Base-by-base conservation (phyloP, 2,113 vertebrate genomes). In the Caracal caracal region DNA sequence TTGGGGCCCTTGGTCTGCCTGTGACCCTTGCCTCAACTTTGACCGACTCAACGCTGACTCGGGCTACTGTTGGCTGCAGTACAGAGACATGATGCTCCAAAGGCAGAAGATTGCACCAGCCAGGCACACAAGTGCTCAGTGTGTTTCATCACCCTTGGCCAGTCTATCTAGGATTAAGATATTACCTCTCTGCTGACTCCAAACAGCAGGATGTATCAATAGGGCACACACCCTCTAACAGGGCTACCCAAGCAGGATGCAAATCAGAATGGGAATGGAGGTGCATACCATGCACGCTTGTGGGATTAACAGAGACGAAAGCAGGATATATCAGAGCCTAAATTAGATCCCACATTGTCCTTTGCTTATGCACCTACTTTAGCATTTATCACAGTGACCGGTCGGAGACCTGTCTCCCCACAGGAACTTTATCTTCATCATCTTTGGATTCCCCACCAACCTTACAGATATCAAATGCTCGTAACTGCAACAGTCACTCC, bases 91-190 rank as follows among this genome's bases (percentile, higher is more conserved):
- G 30, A 82, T 26, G 53, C 68, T 90, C 61, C 0, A 0, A 35
- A 73, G 51, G 47, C 19, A 4, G 61, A 81, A 49, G 88, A 59
- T 37, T 96, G 49, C 81, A 73, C 75, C 80, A 96, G 96, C 87
- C 84, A 78, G 30, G 43, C 26, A 40, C 53, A 63, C 47, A 5
- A 5, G 26, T 10, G 19, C 47, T 63, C 19, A 3, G 6, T 20
- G 81, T 11, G 30, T 96, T 96, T 96, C 94, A 49, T 95, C 95
- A 97, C 49, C 96, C 83, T 78, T 83, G 12, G 9, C 63, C 87
- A 30, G 30, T 47, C 83, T 61, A 80, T 81, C 66, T 47, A 33
- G 65, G 76, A 94, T 76, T 93, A 8, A 59, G 75, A 88, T 83
- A 73, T 59, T 33, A 66, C 56, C 75, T 70, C 63, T 71, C 61